Evolutionary conservation across 2,113 vertebrate species (phyloP).

Genomic region (Lepisosteus oculatus): DNA sequence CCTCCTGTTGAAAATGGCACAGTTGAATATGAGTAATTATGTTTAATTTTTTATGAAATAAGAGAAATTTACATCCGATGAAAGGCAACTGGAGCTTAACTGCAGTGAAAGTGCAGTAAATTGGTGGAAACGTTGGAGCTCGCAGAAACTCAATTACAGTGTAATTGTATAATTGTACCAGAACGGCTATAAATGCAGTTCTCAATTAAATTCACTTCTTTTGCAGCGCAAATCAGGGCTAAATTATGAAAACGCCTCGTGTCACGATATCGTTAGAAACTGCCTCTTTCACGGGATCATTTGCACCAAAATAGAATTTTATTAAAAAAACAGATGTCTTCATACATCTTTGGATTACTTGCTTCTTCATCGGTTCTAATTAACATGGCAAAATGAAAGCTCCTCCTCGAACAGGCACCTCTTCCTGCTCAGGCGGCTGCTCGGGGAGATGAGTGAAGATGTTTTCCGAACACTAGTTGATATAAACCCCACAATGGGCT

Average conservation of each 20-base stretch:
- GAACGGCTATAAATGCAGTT: conserved; percentile 72
- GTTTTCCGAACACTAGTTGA: conserved; percentile 60
- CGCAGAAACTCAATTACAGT: conserved; percentile 74
- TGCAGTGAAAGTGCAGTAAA: conserved; percentile 75
- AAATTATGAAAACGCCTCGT: conserved; percentile 57
- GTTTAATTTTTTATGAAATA: conserved; percentile 74
- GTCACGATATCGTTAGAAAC: conserved; percentile 53
- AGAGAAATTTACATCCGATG: conserved; percentile 75
- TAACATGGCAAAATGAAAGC: conserved; percentile 28
- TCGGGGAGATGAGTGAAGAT: conserved; percentile 44
- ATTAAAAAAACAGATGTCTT: conserved; percentile 78
- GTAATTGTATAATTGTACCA: conserved; percentile 76
- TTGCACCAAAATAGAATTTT: conserved; percentile 73
- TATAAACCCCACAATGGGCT: conserved; percentile 60
- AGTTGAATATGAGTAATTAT: conserved; percentile 76
- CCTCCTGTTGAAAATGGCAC: conserved; percentile 74
- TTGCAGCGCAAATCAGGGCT: conserved; percentile 68
- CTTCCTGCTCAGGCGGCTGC: conserved; percentile 30
- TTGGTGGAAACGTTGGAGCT: conserved; percentile 71
- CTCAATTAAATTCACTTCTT: conserved; percentile 80
- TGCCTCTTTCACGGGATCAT: conserved; percentile 47
- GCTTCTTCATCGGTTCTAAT: conserved; percentile 61
- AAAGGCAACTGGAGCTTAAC: conserved; percentile 70
- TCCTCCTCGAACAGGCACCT: conserved; percentile 11
- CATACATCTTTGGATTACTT: conserved; percentile 63